phyloP scores from a whole-genome alignment of 2,888 invertebrate genomes.

The Xylota sylvarum region DNA sequence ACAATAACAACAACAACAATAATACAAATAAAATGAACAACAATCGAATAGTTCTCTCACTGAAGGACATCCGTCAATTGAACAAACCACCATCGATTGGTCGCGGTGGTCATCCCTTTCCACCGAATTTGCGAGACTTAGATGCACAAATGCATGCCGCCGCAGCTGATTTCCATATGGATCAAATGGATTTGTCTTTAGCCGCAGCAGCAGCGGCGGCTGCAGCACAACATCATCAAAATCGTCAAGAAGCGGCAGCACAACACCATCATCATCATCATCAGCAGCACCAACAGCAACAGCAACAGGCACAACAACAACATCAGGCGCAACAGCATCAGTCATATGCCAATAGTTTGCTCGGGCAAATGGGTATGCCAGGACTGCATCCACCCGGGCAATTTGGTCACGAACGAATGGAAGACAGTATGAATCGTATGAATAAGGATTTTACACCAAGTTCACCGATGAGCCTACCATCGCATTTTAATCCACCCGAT shows the following conservation, averaged over 20 bases:
- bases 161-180: conserved; percentile 83
- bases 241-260: conserved; percentile 52
- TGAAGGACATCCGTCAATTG: conserved; percentile 84
- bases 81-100: conserved; percentile 82
- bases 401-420: conserved; percentile 83
- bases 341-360: conserved; percentile 82
- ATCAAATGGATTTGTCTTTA: conserved; percentile 84
- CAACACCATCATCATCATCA: conserved; percentile 69
- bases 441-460: conserved; percentile 84
- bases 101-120: conserved; percentile 78
- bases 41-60: conserved; percentile 84
- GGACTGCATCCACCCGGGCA: conserved; percentile 79
- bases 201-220: conserved; percentile 85
- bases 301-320: conserved; percentile 79
- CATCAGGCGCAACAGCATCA: conserved; percentile 80
- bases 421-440: conserved; percentile 84
- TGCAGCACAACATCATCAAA: conserved; percentile 80
- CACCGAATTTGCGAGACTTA: conserved; percentile 80
- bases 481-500: conserved; percentile 84
- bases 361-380: conserved; percentile 83
- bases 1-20: conserved; percentile 82
- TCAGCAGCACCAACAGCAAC: conserved; percentile 67
- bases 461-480: conserved; percentile 85
- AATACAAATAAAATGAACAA: conserved; percentile 83
- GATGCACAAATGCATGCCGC: conserved; percentile 84